These are phyloP conservation scores for Cephalopholis sonnerati DNA, from an alignment of 2,113 vertebrate species.

Conservation along the genomic window DNA sequence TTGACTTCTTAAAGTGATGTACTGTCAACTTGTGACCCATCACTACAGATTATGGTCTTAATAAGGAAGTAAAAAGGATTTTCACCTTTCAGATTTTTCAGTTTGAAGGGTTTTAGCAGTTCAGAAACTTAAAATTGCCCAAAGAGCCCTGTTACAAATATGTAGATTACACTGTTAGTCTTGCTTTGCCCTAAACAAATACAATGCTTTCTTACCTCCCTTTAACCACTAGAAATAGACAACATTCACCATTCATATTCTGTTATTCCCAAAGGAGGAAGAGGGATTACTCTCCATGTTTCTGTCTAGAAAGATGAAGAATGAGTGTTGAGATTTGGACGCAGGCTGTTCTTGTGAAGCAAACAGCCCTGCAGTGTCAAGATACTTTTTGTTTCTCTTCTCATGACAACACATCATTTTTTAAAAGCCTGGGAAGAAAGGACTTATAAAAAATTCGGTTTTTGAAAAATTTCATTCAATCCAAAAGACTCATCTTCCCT, in stretches of 20 bases:
- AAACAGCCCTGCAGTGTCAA: not conserved
- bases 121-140: not conserved
- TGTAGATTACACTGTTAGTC: not conserved
- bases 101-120: not conserved
- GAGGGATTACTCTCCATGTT: not conserved
- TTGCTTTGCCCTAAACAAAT: not conserved
- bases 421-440: constrained; percentile 32
- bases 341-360: constrained; percentile 1
- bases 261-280: not conserved
- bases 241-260: not conserved
- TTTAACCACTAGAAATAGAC: not conserved
- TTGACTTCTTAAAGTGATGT: not conserved
- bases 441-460: not conserved
- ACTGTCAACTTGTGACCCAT: not conserved
- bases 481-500: constrained; percentile 42
- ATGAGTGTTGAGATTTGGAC: constrained; percentile 18
- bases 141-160: not conserved
- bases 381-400: constrained; percentile 3
- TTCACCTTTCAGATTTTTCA: not conserved
- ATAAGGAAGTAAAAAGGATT: not conserved
- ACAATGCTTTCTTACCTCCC: not conserved
- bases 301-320: constrained; percentile 15
- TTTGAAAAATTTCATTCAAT: constrained; percentile 49
- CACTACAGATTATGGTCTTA: not conserved
- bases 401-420: constrained; percentile 26